Evolutionary conservation across 2,113 vertebrate species (phyloP).

Genomic region (Pandion haliaetus): DNA sequence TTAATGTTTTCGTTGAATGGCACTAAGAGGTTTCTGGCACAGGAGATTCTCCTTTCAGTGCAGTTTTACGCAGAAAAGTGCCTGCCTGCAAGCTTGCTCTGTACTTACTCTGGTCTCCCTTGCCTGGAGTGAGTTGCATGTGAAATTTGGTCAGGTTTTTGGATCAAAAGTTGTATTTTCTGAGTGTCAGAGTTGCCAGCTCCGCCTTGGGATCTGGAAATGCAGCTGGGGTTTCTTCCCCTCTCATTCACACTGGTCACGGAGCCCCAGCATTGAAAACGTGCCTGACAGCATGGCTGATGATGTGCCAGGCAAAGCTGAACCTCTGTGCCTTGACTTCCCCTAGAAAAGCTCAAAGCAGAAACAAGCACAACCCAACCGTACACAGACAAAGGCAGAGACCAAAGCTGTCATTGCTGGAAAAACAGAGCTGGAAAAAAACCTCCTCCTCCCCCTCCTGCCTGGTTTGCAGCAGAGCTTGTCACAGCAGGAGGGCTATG

Average conservation of each 20-base stretch:
- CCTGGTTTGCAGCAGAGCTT: neutral
- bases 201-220: neutral
- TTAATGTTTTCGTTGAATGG: neutral
- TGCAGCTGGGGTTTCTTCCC: neutral
- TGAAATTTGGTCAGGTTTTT: neutral
- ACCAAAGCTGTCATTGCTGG: neutral
- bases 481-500: neutral
- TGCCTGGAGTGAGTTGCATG: neutral
- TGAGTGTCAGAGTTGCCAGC: neutral
- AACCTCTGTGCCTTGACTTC: neutral
- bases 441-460: neutral
- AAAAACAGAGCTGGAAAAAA: neutral
- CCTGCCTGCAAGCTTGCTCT: neutral
- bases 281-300: neutral
- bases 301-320: neutral
- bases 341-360: neutral
- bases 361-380: neutral
- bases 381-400: neutral
- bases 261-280: fast-evolving
- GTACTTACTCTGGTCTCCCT: neutral
- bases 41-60: neutral
- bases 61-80: neutral
- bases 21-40: neutral
- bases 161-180: neutral
- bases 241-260: fast-evolving